Evolutionary conservation across 1,140 invertebrate genomes (phyloP).

Genomic region (Nylanderia fulva): DNA sequence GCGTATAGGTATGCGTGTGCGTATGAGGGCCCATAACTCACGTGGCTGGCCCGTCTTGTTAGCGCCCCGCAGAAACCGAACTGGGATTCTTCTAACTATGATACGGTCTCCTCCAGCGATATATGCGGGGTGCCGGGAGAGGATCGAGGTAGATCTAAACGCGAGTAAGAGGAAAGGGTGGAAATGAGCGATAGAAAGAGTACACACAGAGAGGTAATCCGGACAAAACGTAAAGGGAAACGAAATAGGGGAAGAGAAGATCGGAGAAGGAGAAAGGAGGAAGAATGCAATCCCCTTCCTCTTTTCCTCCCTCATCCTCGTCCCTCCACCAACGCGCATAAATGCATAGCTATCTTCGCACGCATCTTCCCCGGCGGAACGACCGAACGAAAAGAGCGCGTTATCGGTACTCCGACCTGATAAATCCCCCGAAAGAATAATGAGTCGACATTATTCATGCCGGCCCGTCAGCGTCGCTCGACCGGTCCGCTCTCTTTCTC

Average conservation of each 20-base stretch:
- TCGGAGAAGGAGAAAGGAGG: constrained; percentile 18
- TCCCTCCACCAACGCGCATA: constrained; percentile 74
- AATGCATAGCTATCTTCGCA: constrained; percentile 80
- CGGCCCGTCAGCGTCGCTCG: constrained; percentile 77
- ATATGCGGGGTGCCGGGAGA: constrained; percentile 37
- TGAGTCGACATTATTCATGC: constrained; percentile 81
- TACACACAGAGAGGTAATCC: constrained; percentile 2
- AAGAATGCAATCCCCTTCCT: constrained; percentile 8
- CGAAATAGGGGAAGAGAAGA: background rate
- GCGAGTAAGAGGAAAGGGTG: constrained; percentile 17
- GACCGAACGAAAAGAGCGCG: constrained; percentile 78
- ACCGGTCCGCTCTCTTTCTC: constrained; percentile 65
- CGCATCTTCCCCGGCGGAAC: constrained; percentile 77
- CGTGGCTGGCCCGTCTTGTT: constrained; percentile 79
- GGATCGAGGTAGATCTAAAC: constrained; percentile 25
- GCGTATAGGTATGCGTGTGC: constrained; percentile 55
- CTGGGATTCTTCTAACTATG: constrained; percentile 74
- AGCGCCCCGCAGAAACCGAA: constrained; percentile 77
- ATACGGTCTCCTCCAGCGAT: constrained; percentile 70
- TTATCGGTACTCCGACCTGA: constrained; percentile 81
- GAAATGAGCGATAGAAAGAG: constrained; percentile 42
- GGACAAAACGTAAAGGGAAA: background rate
- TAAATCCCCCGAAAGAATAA: constrained; percentile 83
- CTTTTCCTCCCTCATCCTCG: constrained; percentile 44
- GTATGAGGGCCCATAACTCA: constrained; percentile 81